Percentiles rank a stretch among this genome's conserved stretches.
These are phyloP conservation scores for Alligator sinensis DNA, from an alignment of 2,113 vertebrate genomes.

Conservation along the genomic window DNA sequence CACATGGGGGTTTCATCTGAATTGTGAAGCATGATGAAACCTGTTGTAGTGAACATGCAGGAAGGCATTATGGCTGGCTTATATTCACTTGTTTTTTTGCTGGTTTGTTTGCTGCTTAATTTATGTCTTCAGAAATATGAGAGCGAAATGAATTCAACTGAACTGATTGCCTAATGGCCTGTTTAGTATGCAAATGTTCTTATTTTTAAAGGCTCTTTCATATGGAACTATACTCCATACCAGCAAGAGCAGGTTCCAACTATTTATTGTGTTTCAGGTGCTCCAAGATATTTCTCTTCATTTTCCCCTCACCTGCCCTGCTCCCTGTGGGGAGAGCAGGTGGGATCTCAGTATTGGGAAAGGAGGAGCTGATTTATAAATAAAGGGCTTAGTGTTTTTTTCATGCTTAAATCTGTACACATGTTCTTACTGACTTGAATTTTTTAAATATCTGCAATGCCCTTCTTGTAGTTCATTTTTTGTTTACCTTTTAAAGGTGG, in stretches of 20 bases:
- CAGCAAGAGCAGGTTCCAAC: not conserved
- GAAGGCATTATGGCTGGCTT: not conserved
- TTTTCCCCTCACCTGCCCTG: not conserved
- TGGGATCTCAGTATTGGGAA: not conserved
- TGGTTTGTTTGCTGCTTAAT: not conserved
- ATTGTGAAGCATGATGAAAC: not conserved
- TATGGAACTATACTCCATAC: not conserved
- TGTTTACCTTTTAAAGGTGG: not conserved
- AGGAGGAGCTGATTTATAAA: not conserved
- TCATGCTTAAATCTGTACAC: not conserved
- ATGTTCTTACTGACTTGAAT: not conserved
- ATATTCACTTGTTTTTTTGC: not conserved
- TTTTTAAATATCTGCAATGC: not conserved
- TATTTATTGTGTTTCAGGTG: not conserved
- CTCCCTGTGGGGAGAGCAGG: not conserved
- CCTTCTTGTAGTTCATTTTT: not conserved
- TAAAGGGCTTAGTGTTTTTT: not conserved
- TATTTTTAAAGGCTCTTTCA: not conserved
- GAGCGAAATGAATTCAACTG: not conserved
- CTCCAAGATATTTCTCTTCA: not conserved
- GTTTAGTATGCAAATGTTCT: not conserved
- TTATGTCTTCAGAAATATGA: not conserved
- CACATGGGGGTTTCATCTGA: not conserved
- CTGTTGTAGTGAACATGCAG: constrained; percentile 7
- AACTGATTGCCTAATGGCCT: not conserved